Evolutionary conservation across 1,140 invertebrate genomes (phyloP), one percentile per base, ranked within the genome.

Genomic region (Heterodera carotae): DNA sequence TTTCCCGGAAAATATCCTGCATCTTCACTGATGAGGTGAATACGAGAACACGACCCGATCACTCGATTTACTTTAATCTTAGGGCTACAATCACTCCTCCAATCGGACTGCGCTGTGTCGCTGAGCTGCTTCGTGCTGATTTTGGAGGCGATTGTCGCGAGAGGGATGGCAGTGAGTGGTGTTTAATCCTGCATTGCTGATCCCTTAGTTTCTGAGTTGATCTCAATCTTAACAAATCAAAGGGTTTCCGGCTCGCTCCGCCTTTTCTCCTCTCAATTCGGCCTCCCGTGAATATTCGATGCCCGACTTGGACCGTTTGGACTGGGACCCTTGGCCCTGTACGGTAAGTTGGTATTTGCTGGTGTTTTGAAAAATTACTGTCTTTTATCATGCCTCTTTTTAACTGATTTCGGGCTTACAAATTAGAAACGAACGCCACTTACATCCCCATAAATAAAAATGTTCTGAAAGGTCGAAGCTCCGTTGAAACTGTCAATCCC

Each of bases 1-100:
- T 84, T 75, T 59, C 83, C 83, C 22, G 70, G 73, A 33, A 62
- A 43, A 12, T 85, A 84, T 59, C 67, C 76, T 22, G 53, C 62
- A 5, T 79, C 80, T 29, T 71, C 76, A n/a, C 75, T 71, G 62
- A 76, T 80, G 75, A 70, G 76, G 78, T 83, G 43, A 66, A 66
- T 66, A 43, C 39, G 39, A 6, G 12, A 8, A 8, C 12, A 6
- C 39, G 31, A 1, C 39, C 22, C 12, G 56, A 39, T 2, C 72
- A 6, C 39, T 27, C 33, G 27, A 29, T 81, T 79, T 15, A 1
- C 12, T 15, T 56, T 56, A 5, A 18, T 22, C 22, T 76, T 33
- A 82, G 80, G 56, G 75, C 80, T 15, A 73, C 69, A 25, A 67
- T 83, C 25, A 39, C 56, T 33, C 82, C 82, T 5, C 82, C 82